phyloP scores from a whole-genome alignment of 2,113 vertebrate genomes.

The Syngnathus floridae region DNA sequence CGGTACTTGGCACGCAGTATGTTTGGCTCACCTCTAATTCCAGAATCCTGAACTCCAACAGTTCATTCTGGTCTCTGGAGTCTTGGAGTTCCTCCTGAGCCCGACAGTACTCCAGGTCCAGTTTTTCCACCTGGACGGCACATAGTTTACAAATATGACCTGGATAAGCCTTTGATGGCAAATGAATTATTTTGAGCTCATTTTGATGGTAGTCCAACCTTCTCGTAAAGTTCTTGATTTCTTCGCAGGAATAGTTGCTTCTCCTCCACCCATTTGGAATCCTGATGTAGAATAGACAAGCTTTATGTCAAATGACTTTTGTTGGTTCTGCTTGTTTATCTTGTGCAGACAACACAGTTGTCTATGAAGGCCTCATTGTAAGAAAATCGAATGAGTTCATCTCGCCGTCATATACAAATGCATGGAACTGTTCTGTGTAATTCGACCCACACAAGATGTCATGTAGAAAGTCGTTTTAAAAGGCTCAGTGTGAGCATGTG shows the following conservation, averaged over 20 bases:
- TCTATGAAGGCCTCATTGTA: too few species aligned
- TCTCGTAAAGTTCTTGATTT: slow-evolving; percentile 94
- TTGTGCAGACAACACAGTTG: too few species aligned
- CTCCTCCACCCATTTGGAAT: slow-evolving; percentile 98
- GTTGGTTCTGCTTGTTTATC: too few species aligned
- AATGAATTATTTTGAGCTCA: not conserved
- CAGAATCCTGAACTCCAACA: slow-evolving; percentile 94
- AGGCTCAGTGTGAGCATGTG: not conserved
- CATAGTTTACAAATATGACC: not conserved
- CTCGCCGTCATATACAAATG: too few species aligned
- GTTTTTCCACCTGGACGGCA: slow-evolving; percentile 80
- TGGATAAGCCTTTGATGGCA: not conserved
- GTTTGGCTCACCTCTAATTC: slow-evolving; percentile 82
- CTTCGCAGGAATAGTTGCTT: slow-evolving; percentile 93
- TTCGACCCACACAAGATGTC: too few species aligned
- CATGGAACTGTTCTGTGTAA: too few species aligned
- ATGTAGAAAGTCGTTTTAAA: too few species aligned
- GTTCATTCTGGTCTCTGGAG: slow-evolving; percentile 94
- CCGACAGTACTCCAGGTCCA: slow-evolving; percentile 78
- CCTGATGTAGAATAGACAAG: slow-evolving; percentile 64
- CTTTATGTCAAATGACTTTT: not conserved
- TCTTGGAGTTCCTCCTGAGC: slow-evolving; percentile 92
- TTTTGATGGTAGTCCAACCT: slow-evolving; percentile 65
- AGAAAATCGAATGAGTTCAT: too few species aligned
- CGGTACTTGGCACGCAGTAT: too few species aligned